Evolutionary conservation across 2,113 vertebrate genomes (phyloP), one percentile per base, ranked within the genome.

Genomic region (Indicator indicator): DNA sequence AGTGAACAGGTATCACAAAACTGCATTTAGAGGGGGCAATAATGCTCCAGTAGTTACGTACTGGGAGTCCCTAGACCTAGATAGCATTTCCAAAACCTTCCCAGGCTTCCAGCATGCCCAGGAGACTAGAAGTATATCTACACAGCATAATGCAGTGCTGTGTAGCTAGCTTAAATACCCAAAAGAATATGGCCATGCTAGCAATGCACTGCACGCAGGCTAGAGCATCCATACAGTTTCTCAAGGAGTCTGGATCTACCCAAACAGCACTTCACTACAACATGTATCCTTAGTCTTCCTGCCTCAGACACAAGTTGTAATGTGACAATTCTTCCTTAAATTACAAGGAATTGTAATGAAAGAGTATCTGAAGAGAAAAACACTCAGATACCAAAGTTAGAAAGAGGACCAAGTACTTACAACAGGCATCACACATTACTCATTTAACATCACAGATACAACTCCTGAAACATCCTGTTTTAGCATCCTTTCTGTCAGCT

Each of bases 131-230:
- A 67, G 10, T 19, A 4, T 6, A 76, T 12, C n/a, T 21, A 30
- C 59, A 67, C 0, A 85, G 79, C 75, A 88, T 63, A 93, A 76
- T 38, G 85, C 78, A 89, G 88, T 13, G 46, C 30, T 58, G 63
- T 9, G 52, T 2, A 88, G 60, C n/a, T 38, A 21, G 26, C 50
- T 14, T 1, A 2, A 60, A 30, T 4, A 65, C 23, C 59, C 63
- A 36, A 24, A 72, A 20, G 44, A 88, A 68, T 1, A 76, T 4
- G 26, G 79, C 50, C 84, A 91, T 4, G 0, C 23, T 68, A 84
- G 65, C 62, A 83, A 76, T 40, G 72, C 90, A 86, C 91, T 56
- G 28, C 55, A 90, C 73, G 70, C 73, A 82, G 32, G 46, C 73
- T 46, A 27, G 55, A 93, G 55, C 54, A 83, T 52, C 71, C 71